Base-by-base conservation (phyloP, 2,797 vertebrate genomes). In the Notoglanidium macrostoma region DNA sequence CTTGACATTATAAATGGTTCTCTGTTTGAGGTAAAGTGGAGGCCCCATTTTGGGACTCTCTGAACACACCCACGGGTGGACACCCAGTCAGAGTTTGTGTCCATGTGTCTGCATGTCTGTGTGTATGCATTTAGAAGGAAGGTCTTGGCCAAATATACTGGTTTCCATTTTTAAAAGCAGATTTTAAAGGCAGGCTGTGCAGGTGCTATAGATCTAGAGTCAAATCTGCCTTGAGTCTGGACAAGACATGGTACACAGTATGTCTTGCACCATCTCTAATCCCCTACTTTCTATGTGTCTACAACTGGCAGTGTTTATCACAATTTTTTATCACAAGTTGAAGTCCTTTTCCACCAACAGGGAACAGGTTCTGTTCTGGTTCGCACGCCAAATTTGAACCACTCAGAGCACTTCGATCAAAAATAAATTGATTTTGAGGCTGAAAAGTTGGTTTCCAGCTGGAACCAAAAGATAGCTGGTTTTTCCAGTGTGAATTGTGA, bases 21-120 rank as follows among this genome's bases (percentile, higher is more conserved):
- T 93, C 93, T 95, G 94, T 95, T 94, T 90, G 89, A 94, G 93
- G 88, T 93, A 85, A 94, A 94, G 94, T 92, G 93, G 92, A 93
- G 86, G 89, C 90, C 93, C 93, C 61, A 90, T 92, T 92, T 91
- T 93, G 93, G 92, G 93, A 93, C 92, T 91, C 87, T 92, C 90
- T 82, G 92, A 92, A 90, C 90, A 90, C 91, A 92, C 90, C 88
- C 86, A 89, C 87, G 88, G 92, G 86, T 91, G 91, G 92, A 90
- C 91, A 90, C 51, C 92, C 8, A 89, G 89, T 89, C 86, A 92
- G 90, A 92, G 90, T 91, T 90, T 87, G 91, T 90, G 88, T 91
- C 90, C 92, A 89, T 91, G 91, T 92, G 91, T 88, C 79, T 65
- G 90, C 90, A 81, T 92, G 87, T 87, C 87, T 89, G 91, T 93